phyloP scores from a whole-genome alignment of 1,140 invertebrate genomes.

The Neelides sp. region DNA sequence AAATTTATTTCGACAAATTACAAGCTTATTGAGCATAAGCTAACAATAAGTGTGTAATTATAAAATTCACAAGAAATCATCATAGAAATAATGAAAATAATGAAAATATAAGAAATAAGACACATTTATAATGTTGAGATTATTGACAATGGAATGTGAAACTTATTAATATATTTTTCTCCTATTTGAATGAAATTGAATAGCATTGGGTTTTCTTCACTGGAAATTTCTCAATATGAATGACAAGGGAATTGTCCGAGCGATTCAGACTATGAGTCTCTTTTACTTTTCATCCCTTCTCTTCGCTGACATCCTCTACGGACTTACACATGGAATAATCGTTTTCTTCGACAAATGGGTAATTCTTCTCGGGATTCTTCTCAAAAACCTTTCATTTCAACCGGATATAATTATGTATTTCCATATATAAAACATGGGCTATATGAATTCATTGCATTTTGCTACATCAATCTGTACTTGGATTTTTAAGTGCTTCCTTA shows the following conservation, averaged over 20 bases:
- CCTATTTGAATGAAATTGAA: not conserved
- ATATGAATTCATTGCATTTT: not conserved
- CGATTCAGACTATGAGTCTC: slow-evolving; percentile 15
- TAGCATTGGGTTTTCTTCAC: slow-evolving; percentile 22
- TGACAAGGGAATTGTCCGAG: slow-evolving; percentile 24
- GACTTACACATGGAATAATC: not conserved
- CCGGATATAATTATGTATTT: no score
- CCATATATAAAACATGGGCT: no score
- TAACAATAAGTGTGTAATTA: not conserved
- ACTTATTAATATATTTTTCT: not conserved
- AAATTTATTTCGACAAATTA: not conserved
- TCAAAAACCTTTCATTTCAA: not conserved
- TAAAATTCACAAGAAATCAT: not conserved
- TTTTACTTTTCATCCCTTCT: slow-evolving; percentile 14
- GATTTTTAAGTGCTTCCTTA: not conserved
- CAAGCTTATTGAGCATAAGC: not conserved
- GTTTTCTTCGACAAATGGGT: slow-evolving; percentile 7
- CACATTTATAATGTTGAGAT: slow-evolving; percentile 1
- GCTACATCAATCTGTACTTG: not conserved
- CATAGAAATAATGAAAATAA: not conserved
- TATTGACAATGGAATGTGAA: not conserved
- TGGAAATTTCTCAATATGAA: slow-evolving; percentile 28
- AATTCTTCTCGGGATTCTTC: not conserved
- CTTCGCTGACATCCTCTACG: slow-evolving; percentile 21
- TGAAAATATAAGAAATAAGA: no score